A percentile compares a stretch with the other conserved stretches of the same genome.
These are phyloP conservation scores for Agelastica alni DNA, from an alignment of 2,888 invertebrate species.

Conservation along the genomic window DNA sequence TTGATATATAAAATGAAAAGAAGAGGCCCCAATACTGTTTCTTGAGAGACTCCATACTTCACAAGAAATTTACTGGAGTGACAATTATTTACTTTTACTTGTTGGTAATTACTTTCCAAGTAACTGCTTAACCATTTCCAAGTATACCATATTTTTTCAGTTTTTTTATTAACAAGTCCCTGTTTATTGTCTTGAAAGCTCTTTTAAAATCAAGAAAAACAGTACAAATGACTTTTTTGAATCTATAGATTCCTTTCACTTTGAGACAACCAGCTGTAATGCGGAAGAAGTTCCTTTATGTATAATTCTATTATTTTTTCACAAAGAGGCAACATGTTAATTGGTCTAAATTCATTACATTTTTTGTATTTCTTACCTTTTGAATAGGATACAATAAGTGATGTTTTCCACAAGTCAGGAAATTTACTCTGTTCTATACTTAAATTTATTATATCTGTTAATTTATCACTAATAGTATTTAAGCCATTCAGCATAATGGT, in stretches of 20 bases:
- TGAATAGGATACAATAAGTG: neutral
- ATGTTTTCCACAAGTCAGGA: neutral
- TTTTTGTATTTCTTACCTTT: neutral
- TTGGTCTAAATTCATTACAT: neutral
- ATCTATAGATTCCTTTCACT: neutral
- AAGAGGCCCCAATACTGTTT: too few species aligned
- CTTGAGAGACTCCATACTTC: too few species aligned
- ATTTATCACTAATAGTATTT: neutral
- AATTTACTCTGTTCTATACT: neutral
- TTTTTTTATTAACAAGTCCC: too few species aligned
- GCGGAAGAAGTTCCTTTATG: neutral
- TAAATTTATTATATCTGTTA: conserved; percentile 3
- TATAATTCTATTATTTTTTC: too few species aligned
- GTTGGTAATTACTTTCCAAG: too few species aligned
- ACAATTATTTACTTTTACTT: too few species aligned
- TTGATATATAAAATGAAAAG: too few species aligned
- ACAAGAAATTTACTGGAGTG: too few species aligned
- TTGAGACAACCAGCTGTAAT: neutral
- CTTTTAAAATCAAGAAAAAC: neutral
- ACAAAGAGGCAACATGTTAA: neutral
- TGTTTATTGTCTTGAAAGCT: neutral
- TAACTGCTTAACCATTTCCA: too few species aligned
- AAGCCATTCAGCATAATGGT: too few species aligned
- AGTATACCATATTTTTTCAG: too few species aligned
- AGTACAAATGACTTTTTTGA: neutral